These are phyloP conservation scores for Pteruthius melanotis DNA, from an alignment of 2,113 vertebrate species.

Conservation along the genomic window DNA sequence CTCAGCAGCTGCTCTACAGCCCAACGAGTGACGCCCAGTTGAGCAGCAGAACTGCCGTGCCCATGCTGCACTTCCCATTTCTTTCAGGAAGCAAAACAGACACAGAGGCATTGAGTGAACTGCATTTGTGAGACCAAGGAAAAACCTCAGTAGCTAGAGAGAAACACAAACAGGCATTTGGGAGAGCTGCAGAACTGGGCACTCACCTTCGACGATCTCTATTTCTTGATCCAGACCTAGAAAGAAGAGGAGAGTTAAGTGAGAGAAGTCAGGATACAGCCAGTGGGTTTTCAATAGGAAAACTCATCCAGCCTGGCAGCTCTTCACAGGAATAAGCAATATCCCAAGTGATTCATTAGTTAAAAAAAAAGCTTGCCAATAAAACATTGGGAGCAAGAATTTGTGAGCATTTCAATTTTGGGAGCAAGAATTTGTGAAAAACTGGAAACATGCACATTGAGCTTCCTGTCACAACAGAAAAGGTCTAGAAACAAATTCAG, in stretches of 20 bases:
- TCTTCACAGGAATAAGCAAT: not conserved
- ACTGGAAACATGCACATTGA: not conserved
- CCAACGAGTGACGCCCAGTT: rapidly evolving
- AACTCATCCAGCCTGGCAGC: not conserved
- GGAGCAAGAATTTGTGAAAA: not conserved
- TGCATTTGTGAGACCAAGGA: not conserved
- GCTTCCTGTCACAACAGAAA: not conserved
- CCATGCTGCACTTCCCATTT: not conserved
- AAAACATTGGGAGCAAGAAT: not conserved
- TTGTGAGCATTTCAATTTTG: not conserved
- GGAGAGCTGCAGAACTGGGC: not conserved
- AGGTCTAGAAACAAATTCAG: not conserved
- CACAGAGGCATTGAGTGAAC: not conserved
- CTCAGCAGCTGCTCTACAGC: not conserved
- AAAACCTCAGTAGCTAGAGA: not conserved
- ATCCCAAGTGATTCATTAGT: not conserved
- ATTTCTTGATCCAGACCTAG: constrained; percentile 90
- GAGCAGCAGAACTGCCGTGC: not conserved
- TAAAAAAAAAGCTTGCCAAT: not conserved
- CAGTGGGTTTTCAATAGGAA: not conserved
- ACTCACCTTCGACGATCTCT: constrained; percentile 83
- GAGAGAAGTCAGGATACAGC: not conserved
- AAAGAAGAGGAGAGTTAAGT: not conserved
- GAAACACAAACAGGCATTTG: not conserved
- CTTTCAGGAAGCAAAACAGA: not conserved